A percentile compares a stretch with the other conserved stretches of the same genome.
Conservation (phyloP, 1,140 invertebrate genomes). For the Drosophila gunungcola region DNA sequence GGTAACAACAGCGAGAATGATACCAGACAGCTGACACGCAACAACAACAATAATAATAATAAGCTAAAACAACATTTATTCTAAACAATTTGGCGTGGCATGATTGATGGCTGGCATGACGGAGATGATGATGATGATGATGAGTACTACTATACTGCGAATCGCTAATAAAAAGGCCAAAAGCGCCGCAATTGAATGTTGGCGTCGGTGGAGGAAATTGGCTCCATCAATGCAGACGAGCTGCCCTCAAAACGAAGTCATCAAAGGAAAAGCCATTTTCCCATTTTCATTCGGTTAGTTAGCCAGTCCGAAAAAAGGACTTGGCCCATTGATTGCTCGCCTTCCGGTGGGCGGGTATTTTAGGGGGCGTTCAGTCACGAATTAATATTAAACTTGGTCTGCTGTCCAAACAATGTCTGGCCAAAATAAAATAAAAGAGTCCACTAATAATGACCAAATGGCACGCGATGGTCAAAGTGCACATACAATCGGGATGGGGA, state of each 20-base stretch:
- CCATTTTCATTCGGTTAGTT: slow-evolving; percentile 39
- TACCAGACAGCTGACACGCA: slow-evolving; percentile 68
- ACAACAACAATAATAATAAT: slow-evolving; percentile 47
- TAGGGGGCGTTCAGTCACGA: slow-evolving; percentile 41
- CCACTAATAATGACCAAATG: slow-evolving; percentile 62
- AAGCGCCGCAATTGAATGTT: slow-evolving; percentile 45
- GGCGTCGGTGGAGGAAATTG: slow-evolving; percentile 16
- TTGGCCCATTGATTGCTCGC: slow-evolving; percentile 45
- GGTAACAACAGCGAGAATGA: slow-evolving; percentile 23
- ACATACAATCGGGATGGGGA: slow-evolving; percentile 24
- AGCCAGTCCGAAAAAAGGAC: slow-evolving; percentile 33
- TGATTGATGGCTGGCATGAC: slow-evolving; percentile 67
- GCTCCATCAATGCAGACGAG: slow-evolving; percentile 20
- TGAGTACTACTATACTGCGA: slow-evolving; percentile 38
- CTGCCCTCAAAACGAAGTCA: slow-evolving; percentile 54
- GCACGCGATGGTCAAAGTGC: slow-evolving; percentile 61
- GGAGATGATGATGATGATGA: slow-evolving; percentile 45
- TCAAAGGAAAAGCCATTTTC: slow-evolving; percentile 58
- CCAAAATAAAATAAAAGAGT: slow-evolving; percentile 32
- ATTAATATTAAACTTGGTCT: slow-evolving; percentile 76
- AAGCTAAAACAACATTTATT: slow-evolving; percentile 57
- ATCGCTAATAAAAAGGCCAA: slow-evolving; percentile 60
- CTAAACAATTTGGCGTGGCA: slow-evolving; percentile 60
- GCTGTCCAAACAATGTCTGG: slow-evolving; percentile 45
- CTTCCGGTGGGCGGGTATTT: slow-evolving; percentile 30